phyloP scores from a whole-genome alignment of 2,888 invertebrate genomes.

The Nomada lathburiana region DNA sequence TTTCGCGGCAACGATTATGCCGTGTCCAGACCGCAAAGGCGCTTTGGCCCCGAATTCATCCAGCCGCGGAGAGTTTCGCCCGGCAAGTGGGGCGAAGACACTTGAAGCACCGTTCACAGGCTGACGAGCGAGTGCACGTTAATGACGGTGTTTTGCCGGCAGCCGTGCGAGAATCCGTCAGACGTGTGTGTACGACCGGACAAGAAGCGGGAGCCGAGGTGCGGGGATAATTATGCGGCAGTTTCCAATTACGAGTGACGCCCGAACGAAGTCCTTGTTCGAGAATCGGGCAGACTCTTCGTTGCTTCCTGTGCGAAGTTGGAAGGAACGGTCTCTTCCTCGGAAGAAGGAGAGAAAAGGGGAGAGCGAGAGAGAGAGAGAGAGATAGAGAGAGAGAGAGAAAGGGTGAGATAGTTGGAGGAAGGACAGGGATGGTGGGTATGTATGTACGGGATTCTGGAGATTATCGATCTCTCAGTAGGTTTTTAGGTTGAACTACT shows the following conservation, averaged over 20 bases:
- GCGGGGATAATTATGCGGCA: conserved; percentile 77
- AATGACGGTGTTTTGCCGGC: conserved; percentile 69
- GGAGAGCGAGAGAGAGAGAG: too few relatives aligned
- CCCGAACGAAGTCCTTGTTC: conserved; percentile 57
- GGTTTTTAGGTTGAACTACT: not conserved
- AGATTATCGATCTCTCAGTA: conserved; percentile 22
- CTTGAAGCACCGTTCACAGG: conserved; percentile 63
- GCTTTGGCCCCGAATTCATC: conserved; percentile 61
- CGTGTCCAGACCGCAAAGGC: conserved; percentile 65
- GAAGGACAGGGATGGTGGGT: too few relatives aligned
- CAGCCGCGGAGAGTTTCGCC: conserved; percentile 53
- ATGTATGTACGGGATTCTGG: not conserved
- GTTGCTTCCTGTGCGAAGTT: conserved; percentile 6
- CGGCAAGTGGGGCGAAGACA: conserved; percentile 64
- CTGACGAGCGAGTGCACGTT: conserved; percentile 67
- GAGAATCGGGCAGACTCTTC: conserved; percentile 7
- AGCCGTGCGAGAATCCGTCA: conserved; percentile 59
- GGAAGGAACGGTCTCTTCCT: conserved; percentile 14
- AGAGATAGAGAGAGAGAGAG: not conserved
- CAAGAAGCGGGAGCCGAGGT: conserved; percentile 63
- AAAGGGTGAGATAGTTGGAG: too few relatives aligned
- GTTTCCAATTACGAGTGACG: conserved; percentile 79
- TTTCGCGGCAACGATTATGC: conserved; percentile 70
- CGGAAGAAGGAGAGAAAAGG: not conserved
- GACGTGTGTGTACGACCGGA: conserved; percentile 59